Evolutionary conservation across 2,797 vertebrate species (phyloP), one percentile per base, ranked within the genome.

Genomic region (Cuniculus paca): DNA sequence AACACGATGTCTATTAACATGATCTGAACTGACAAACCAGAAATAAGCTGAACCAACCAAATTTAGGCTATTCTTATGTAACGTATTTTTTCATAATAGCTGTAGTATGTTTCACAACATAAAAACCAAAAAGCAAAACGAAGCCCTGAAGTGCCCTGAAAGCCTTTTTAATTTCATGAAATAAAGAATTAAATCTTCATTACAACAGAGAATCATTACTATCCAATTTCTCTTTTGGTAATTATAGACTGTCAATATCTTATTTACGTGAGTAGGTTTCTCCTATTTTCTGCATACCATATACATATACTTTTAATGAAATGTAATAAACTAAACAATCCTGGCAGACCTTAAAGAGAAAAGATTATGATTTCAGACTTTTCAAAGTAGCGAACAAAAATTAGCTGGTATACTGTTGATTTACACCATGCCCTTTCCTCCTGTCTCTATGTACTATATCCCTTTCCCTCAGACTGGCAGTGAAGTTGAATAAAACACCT

Each of bases 171-270:
- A 88, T 70, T 88, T 88, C 54, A 94, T 72, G 19, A 94, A 93
- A 91, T 56, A 92, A 12, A 56, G 80, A 77, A 8, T 72, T 65
- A 78, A 86, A 85, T 56, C 65, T 31, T 95, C 20, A 78, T 0
- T 92, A 1, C 42, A 86, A 96, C 58, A 78, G 94, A 97, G 70
- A 87, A 83, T 91, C n/a, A 52, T 7, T 61, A 16, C 34, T 79
- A 83, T 16, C n/a, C 68, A 82, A 79, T 36, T 85, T 91, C 56
- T 54, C 75, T 81, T 88, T 72, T 89, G 36, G 77, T 82, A 81
- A 90, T 50, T 78, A 78, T 0, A 81, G 36, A 65, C 14, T 72
- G 2, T 48, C 34, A 65, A 22, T n/a, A 68, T 56, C 42, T 88
- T 45, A 91, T 70, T 39, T 61, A 65, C 26, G 79, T 61, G 34